phyloP scores from a whole-genome alignment of 1,140 invertebrate genomes.

The Lamellibrachia luymesi region DNA sequence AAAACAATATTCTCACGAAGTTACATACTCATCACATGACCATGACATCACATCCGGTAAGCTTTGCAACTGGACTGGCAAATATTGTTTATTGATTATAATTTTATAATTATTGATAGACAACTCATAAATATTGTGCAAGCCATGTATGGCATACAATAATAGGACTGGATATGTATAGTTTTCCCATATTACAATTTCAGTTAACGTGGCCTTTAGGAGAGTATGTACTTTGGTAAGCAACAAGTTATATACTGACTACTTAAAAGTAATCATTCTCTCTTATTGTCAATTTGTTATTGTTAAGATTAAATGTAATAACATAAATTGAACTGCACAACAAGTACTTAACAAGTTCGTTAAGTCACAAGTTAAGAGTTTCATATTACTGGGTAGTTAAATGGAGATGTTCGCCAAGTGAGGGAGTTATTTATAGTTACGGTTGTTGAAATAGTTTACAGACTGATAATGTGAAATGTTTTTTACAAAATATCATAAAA shows the following conservation, averaged over 20 bases:
- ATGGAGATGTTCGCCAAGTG: not conserved
- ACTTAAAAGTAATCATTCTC: too few species aligned
- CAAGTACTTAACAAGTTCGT: not conserved
- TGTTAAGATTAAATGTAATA: too few species aligned
- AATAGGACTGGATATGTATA: too few species aligned
- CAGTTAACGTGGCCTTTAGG: too few species aligned
- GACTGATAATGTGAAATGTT: not conserved
- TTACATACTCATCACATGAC: not conserved
- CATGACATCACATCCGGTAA: not conserved
- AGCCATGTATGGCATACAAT: too few species aligned
- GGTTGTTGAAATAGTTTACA: not conserved
- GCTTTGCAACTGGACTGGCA: not conserved
- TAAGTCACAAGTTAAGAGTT: not conserved
- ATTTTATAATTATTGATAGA: not conserved
- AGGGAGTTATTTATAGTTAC: not conserved
- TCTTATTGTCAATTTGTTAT: too few species aligned
- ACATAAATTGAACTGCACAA: too few species aligned
- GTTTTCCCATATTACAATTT: too few species aligned
- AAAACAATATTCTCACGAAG: too few species aligned
- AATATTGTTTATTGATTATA: not conserved
- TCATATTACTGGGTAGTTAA: not conserved
- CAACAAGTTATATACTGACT: too few species aligned
- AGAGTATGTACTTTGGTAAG: too few species aligned
- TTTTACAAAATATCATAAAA: not conserved
- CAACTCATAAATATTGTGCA: too few species aligned